These are phyloP conservation scores for Ochropleura plecta DNA, from an alignment of 2,888 invertebrate genomes.

Conservation along the genomic window DNA sequence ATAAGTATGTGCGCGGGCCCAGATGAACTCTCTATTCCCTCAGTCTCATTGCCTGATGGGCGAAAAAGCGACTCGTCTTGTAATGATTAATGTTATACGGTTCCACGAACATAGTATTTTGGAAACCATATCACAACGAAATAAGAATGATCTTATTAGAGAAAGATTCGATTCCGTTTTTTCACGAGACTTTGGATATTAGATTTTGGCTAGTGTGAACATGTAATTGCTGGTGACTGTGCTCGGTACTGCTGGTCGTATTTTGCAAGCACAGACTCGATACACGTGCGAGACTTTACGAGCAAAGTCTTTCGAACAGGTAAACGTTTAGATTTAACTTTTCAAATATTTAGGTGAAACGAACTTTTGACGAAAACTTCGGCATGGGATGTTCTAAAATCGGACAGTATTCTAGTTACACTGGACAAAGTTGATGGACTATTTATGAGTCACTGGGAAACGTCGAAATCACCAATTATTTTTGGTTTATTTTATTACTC, in stretches of 20 bases:
- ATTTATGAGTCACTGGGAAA: neutral
- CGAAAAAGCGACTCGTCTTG: too few species aligned
- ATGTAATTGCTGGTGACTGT: too few species aligned
- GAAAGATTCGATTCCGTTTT: too few species aligned
- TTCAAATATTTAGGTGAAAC: neutral
- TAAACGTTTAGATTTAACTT: slow-evolving; percentile 1
- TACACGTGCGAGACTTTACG: slow-evolving; percentile 37
- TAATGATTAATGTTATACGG: too few species aligned
- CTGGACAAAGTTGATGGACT: neutral
- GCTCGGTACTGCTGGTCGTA: slow-evolving; percentile 8
- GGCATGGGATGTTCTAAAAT: neutral
- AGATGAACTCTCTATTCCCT: too few species aligned
- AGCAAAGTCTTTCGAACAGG: slow-evolving; percentile 4
- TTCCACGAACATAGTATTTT: too few species aligned
- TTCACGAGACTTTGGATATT: too few species aligned
- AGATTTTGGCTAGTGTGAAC: too few species aligned
- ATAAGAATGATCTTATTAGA: too few species aligned
- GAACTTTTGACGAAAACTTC: neutral
- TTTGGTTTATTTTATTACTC: neutral
- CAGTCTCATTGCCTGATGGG: too few species aligned
- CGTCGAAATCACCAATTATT: neutral
- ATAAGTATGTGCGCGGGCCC: too few species aligned
- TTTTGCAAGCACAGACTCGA: slow-evolving; percentile 34
- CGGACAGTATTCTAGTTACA: neutral
- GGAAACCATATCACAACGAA: too few species aligned